Conservation (phyloP, 2,888 invertebrate species). For the Crematogaster levior region DNA sequence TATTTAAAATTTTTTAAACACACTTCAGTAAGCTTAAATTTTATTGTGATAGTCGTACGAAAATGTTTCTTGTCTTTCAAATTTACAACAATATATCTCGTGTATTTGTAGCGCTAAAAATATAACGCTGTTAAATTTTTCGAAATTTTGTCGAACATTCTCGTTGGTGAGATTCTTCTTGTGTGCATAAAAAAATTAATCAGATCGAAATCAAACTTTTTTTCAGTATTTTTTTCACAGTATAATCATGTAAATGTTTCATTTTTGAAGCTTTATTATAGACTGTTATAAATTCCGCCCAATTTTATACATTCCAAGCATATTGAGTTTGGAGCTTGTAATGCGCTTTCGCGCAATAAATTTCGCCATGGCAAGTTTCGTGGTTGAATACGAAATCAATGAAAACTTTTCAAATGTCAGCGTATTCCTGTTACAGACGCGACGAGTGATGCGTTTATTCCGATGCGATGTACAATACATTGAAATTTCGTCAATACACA, state of each 20-base stretch:
- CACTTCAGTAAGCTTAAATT: not conserved
- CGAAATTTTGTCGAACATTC: too few species aligned
- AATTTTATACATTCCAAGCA: slow-evolving; percentile 22
- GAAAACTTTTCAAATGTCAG: slow-evolving; percentile 19
- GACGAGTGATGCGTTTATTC: slow-evolving; percentile 30
- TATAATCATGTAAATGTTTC: slow-evolving; percentile 8
- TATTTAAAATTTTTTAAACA: not conserved
- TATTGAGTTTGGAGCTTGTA: not conserved
- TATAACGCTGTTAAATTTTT: not conserved
- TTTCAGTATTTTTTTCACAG: not conserved
- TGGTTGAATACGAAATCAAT: slow-evolving; percentile 36
- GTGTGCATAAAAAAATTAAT: not conserved
- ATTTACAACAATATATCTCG: not conserved
- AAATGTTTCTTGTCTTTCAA: not conserved
- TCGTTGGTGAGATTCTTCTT: not conserved
- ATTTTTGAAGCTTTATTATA: not conserved
- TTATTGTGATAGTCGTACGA: not conserved
- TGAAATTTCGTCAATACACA: slow-evolving; percentile 24
- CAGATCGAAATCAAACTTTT: not conserved
- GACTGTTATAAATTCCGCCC: not conserved
- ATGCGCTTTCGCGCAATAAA: slow-evolving; percentile 35
- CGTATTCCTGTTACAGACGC: not conserved
- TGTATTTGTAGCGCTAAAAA: not conserved
- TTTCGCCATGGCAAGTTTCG: slow-evolving; percentile 9
- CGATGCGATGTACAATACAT: not conserved